Evolutionary conservation across 2,888 invertebrate species (phyloP).

Genomic region (Cryptocephalus primarius): DNA sequence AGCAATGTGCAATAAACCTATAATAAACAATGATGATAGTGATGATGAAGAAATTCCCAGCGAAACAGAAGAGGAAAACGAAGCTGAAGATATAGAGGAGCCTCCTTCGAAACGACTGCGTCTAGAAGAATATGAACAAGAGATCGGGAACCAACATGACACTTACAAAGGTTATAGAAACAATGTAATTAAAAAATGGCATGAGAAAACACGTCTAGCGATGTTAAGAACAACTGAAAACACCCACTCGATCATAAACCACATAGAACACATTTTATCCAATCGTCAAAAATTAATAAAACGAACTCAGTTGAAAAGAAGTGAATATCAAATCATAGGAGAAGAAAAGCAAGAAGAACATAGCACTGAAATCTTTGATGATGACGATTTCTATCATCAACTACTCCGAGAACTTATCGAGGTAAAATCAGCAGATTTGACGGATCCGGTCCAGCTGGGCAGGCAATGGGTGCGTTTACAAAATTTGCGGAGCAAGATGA

Average conservation of each 20-base stretch:
- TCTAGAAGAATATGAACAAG: conserved; percentile 46
- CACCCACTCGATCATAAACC: conserved; percentile 50
- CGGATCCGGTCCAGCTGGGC: conserved; percentile 76
- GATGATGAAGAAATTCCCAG: conserved; percentile 56
- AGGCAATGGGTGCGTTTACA: conserved; percentile 88
- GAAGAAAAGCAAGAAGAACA: conserved; percentile 36
- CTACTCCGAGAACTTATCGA: conserved; percentile 85
- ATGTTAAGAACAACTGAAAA: conserved; percentile 51
- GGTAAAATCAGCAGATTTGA: conserved; percentile 71
- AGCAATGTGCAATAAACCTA: conserved; percentile 28
- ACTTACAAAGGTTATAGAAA: conserved; percentile 61
- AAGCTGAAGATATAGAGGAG: conserved; percentile 19
- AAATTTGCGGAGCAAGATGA: conserved; percentile 83
- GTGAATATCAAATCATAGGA: conserved; percentile 60
- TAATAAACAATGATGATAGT: conserved; percentile 23
- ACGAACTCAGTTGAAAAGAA: conserved; percentile 69
- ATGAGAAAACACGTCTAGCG: conserved; percentile 76
- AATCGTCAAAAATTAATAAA: conserved; percentile 67
- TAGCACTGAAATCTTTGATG: conserved; percentile 84
- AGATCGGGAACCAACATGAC: conserved; percentile 47
- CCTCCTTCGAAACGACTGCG: conserved; percentile 42
- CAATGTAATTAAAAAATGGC: conserved; percentile 83
- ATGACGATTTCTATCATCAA: conserved; percentile 95
- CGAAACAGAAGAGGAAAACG: conserved; percentile 22
- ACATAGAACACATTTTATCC: conserved; percentile 75